These are phyloP conservation scores for Drosophila sp. DNA, from an alignment of 1,140 invertebrate species.

Conservation along the genomic window DNA sequence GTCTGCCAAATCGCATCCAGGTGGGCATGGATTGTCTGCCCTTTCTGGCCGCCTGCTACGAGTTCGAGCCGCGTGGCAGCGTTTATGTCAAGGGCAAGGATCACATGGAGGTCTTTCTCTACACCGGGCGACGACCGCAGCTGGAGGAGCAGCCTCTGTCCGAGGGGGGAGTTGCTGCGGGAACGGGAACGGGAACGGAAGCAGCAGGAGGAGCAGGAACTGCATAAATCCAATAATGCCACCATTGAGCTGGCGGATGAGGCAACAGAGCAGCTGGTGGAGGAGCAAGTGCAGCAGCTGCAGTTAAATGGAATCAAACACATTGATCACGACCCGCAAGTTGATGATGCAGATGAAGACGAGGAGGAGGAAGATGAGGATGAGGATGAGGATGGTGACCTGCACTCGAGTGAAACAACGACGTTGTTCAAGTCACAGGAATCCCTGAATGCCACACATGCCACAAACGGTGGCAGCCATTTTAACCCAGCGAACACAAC, in stretches of 20 bases:
- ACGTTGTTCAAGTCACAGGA: constrained; percentile 69
- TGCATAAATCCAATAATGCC: background rate
- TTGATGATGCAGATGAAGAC: background rate
- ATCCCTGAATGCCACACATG: constrained; percentile 46
- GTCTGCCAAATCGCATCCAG: constrained; percentile 94
- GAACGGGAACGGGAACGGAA: background rate
- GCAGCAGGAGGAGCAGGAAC: background rate
- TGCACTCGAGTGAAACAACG: constrained; percentile 70
- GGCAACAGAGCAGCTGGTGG: too few species aligned
- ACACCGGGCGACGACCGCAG: constrained; percentile 48
- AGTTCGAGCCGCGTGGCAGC: constrained; percentile 92
- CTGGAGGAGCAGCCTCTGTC: constrained; percentile 3
- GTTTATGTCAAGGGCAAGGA: constrained; percentile 98
- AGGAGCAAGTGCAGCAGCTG: background rate
- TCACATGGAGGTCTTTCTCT: constrained; percentile 94
- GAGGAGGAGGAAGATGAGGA: constrained; percentile 49
- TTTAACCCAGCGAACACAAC: constrained; percentile 37
- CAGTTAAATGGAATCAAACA: background rate
- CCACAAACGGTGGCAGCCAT: constrained; percentile 51
- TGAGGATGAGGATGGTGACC: constrained; percentile 58
- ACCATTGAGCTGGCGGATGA: constrained; percentile 2
- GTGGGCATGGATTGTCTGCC: constrained; percentile 90
- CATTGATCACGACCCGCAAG: background rate
- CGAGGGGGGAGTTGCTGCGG: too few species aligned
- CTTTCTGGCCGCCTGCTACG: constrained; percentile 88